phyloP scores from a whole-genome alignment of 2,113 vertebrate species.

The Myotis yumanensis region DNA sequence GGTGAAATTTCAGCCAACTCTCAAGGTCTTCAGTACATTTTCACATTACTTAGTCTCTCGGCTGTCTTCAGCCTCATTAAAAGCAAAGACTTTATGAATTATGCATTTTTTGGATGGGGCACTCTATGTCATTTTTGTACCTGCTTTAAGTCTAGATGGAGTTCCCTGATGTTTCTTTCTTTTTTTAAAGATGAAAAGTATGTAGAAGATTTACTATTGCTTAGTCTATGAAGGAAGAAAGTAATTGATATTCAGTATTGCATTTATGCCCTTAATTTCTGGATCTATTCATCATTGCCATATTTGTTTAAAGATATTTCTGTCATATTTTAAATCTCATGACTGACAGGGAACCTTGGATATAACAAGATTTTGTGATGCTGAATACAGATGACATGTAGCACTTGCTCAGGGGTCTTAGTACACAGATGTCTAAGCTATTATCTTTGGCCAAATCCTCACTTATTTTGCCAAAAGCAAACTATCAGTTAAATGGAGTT shows the following conservation, averaged over 20 bases:
- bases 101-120: not conserved
- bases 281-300: constrained; percentile 11
- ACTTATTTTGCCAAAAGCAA: constrained; percentile 58
- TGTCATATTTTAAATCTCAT: constrained; percentile 49
- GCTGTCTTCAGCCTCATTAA: not conserved
- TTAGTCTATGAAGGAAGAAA: not conserved
- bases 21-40: constrained; percentile 28
- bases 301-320: constrained; percentile 30
- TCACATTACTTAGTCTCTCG: constrained; percentile 20
- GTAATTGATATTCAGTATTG: not conserved
- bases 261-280: constrained; percentile 11
- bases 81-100: not conserved
- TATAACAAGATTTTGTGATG: constrained; percentile 29
- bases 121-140: not conserved
- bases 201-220: not conserved
- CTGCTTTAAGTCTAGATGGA: not conserved
- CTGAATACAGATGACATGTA: constrained; percentile 21
- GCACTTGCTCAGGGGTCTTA: constrained; percentile 21
- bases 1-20: constrained; percentile 11
- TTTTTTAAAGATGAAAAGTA: not conserved
- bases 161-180: not conserved
- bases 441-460: constrained; percentile 42
- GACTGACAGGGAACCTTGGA: constrained; percentile 41
- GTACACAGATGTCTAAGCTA: constrained; percentile 59
- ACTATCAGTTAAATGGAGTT: constrained; percentile 56